Evolutionary conservation across 2,888 invertebrate species (phyloP), one percentile per base, ranked within the genome.

Genomic region (Parnassius apollo): DNA sequence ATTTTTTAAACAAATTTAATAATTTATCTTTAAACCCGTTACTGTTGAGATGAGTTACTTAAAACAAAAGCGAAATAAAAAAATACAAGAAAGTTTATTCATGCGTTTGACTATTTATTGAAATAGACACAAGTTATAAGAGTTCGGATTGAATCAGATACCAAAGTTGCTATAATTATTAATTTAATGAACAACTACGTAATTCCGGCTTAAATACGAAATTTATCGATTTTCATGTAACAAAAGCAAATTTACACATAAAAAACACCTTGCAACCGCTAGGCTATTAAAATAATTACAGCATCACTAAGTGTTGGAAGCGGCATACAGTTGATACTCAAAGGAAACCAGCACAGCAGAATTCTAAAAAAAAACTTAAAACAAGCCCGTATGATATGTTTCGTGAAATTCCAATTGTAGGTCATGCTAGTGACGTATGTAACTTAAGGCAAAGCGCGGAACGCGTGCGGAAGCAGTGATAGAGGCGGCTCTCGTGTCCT

Each of bases 351-450:
- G 85, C 86, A 81, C 82, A 83, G 83, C 83, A 71, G 76, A 80
- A 76, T 75, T 81, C 75, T 76, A 75, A 76, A 80, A 78, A 71
- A 69, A 55, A 57, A 62, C 49, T 62, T 42, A 64, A 79, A 85
- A 81, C 80, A 88, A 88, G 88, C 88, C 81, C 76, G 73, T 74
- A 86, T 85, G 86, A 80, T 73, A 80, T 81, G 69, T 64, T 55
- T 54, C 56, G 58, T 57, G 65, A 58, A 62, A 9, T 13, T 51
- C 68, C 44, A 51, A 18, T 55, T 62, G 52, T 57, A 67, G 66
- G 51, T 46, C 69, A 71, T 71, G 71, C 71, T 68, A 50, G 69
- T 69, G 71, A 68, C 67, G 57, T 61, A 68, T 64, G 63, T 51
- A 46, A 12, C 60, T 56, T 57, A 50, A 59, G 59, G 61, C 59